A percentile compares a stretch with the other conserved stretches of the same genome.
Evolutionary conservation across 2,888 invertebrate species (phyloP).

Genomic region (Slavum lentiscoides): DNA sequence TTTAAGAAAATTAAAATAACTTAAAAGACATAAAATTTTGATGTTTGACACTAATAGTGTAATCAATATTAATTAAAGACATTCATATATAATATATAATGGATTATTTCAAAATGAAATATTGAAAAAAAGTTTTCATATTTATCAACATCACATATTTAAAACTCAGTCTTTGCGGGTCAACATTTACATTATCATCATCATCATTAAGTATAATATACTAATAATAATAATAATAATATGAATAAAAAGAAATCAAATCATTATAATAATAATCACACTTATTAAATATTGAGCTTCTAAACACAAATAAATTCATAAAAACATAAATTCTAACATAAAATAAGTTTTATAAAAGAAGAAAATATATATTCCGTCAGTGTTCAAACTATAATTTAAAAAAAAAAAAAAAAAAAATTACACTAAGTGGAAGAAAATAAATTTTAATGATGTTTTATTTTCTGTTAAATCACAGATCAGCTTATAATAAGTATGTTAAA

Average conservation of each 20-base stretch:
- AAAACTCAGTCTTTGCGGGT: conserved; percentile 49
- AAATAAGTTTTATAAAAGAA: conserved; percentile 35
- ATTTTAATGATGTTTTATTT: conserved; percentile 44
- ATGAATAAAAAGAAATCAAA: conserved; percentile 5
- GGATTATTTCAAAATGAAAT: conserved; percentile 12
- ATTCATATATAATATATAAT: conserved; percentile 13
- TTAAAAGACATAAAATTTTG: neutral
- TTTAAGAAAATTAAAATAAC: neutral
- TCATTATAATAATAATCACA: conserved; percentile 11
- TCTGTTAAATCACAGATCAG: conserved; percentile 52
- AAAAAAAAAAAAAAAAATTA: conserved; percentile 10
- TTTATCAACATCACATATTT: conserved; percentile 45
- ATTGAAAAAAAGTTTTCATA: conserved; percentile 11
- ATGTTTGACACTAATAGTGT: neutral
- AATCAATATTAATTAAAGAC: neutral
- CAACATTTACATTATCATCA: conserved; percentile 31
- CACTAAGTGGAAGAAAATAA: conserved; percentile 37
- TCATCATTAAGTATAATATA: conserved; percentile 10
- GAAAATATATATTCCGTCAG: neutral
- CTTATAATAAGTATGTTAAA: conserved; percentile 33
- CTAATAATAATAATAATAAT: conserved; percentile 9
- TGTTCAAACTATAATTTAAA: conserved; percentile 15
- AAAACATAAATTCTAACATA: conserved; percentile 21
- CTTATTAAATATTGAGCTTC: conserved; percentile 45
- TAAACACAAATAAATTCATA: conserved; percentile 35